Evolutionary conservation across 2,113 vertebrate species (phyloP), one percentile per base, ranked within the genome.

Genomic region (Porphyrio hochstetteri): DNA sequence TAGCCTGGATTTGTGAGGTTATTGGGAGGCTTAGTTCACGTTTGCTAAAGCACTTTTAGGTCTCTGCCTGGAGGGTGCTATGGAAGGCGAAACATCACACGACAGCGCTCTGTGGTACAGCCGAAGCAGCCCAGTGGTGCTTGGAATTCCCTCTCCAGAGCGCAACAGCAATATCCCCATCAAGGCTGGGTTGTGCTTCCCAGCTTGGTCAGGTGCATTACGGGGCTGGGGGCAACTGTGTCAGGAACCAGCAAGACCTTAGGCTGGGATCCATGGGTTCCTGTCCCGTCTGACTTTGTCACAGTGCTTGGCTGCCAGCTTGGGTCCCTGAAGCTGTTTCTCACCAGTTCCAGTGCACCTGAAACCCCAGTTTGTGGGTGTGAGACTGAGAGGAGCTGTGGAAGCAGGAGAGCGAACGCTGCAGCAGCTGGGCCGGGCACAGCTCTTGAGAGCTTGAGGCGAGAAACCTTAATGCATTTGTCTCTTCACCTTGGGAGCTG

Each of bases 1-100:
- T 50, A 91, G 84, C 84, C 67, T 80, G 75, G 70, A 28, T 84
- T 57, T 64, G 50, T 87, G 90, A 91, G 74, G 83, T 89, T 33
- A 16, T 38, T 35, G 27, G 36, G 89, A 78, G 91, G 90, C 82
- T 90, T 57, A 42, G 77, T 64, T 95, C 23, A 21, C 2, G 2
- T 87, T 61, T 68, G 57, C 48, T 60, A 24, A 68, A 94, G 94
- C 55, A 57, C 67, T 86, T 90, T 13, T 8, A 53, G 48, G 74
- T 48, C 64, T 86, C 35, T 81, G 65, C 33, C 81, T 79, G 80
- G 86, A 75, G 83, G 35, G 60, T 67, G 81, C 72, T 92, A 0
- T 18, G 50, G 18, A 61, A 60, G 69, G 48, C 59, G 63, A 71
- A 64, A 17, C 9, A 1, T 36, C 4, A 6, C 0, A 0, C 29